Evolutionary conservation across 2,113 vertebrate genomes (phyloP).

Genomic region (Apeltes quadracus): DNA sequence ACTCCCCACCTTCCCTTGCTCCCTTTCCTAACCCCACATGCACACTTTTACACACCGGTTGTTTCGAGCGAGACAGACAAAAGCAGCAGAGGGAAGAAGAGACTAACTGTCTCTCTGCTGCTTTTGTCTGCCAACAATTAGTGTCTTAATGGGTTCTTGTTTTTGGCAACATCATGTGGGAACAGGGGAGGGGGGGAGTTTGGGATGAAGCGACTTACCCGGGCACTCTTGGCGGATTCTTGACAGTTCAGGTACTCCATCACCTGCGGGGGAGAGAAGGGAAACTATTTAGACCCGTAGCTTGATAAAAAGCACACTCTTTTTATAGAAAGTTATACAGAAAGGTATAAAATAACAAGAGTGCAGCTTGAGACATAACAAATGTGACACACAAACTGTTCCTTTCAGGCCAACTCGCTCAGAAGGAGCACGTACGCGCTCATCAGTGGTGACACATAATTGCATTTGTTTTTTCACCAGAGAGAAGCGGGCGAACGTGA

Average conservation of each 20-base stretch:
- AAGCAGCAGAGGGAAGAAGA: slow-evolving; percentile 13
- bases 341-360: no score
- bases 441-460: neutral
- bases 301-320: no score
- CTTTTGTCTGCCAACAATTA: slow-evolving; percentile 31
- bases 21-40: no score
- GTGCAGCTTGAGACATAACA: neutral
- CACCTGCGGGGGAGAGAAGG: slow-evolving; percentile 77
- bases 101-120: slow-evolving; percentile 23
- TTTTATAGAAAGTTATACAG: no score
- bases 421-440: neutral
- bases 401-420: neutral
- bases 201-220: slow-evolving; percentile 80
- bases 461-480: neutral
- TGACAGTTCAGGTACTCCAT: slow-evolving; percentile 91
- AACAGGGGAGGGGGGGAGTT: neutral
- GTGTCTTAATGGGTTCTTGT: slow-evolving; percentile 41
- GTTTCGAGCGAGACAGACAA: neutral
- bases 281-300: no score
- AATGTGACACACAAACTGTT: neutral
- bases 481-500: slow-evolving; percentile 2
- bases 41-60: no score
- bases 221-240: slow-evolving; percentile 90
- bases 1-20: no score
- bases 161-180: slow-evolving; percentile 35